Percentiles rank a stretch among this genome's conserved stretches.
Conservation (phyloP, 2,113 vertebrate genomes). For the Pseudolaguvia tuberculata region DNA sequence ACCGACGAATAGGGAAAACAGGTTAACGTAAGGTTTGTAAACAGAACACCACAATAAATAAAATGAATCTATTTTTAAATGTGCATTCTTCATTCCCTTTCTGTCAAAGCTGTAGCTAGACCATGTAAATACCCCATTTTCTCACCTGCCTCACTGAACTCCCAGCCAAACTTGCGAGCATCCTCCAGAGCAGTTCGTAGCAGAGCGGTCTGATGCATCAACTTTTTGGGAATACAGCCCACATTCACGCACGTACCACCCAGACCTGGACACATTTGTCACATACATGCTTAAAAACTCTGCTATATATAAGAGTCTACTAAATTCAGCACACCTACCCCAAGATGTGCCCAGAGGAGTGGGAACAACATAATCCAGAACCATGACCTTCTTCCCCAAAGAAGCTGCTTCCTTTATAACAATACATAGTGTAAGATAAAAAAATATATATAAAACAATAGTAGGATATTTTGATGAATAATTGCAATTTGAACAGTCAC, state of each 20-base stretch:
- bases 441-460: background rate
- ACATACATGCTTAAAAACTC: background rate
- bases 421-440: too few relatives aligned
- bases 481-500: constrained; percentile 56
- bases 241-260: constrained; percentile 96
- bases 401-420: constrained; percentile 79
- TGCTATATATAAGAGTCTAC: background rate
- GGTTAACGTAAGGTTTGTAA: background rate
- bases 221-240: constrained; percentile 94
- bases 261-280: constrained; percentile 70
- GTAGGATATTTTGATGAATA: background rate
- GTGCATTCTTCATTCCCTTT: background rate
- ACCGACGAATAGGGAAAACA: background rate
- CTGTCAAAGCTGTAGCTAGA: background rate
- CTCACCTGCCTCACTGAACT: constrained; percentile 79
- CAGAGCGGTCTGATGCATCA: constrained; percentile 95
- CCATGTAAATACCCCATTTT: background rate
- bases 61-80: too few relatives aligned
- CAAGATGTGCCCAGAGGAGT: constrained; percentile 86
- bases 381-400: constrained; percentile 90
- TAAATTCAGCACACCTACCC: constrained; percentile 69
- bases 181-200: constrained; percentile 79
- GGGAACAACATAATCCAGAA: constrained; percentile 89
- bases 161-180: constrained; percentile 88
- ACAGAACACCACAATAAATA: background rate